phyloP scores from a whole-genome alignment of 2,113 vertebrate species.

The Anser brachyrhynchus region DNA sequence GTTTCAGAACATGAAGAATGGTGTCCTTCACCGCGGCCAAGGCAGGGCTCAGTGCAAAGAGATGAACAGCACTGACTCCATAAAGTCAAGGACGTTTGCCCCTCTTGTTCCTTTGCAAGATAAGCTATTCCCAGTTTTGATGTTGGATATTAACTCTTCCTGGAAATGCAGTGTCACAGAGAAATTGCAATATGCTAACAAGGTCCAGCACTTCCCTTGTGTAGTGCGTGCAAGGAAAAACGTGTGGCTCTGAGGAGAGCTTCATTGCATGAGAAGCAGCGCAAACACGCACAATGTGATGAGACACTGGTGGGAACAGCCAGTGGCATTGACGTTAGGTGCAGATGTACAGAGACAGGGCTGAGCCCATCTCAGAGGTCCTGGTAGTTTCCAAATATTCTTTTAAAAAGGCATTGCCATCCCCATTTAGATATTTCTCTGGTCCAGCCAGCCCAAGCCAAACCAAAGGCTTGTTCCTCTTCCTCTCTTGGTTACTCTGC shows the following conservation, averaged over 20 bases:
- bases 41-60: neutral
- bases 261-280: neutral
- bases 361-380: neutral
- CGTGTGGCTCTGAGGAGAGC: fast-evolving
- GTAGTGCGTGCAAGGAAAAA: neutral
- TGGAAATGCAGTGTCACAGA: fast-evolving
- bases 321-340: neutral
- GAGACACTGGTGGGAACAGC: neutral
- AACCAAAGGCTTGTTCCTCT: neutral
- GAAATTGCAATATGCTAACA: neutral
- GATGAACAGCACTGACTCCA: fast-evolving
- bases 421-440: fast-evolving
- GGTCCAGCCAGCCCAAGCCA: neutral
- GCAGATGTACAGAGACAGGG: neutral
- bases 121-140: neutral
- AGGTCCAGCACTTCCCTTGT: neutral
- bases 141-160: neutral
- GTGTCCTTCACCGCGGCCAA: neutral
- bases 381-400: neutral
- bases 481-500: neutral
- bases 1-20: slow-evolving; percentile 32
- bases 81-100: neutral
- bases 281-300: neutral
- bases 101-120: neutral
- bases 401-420: neutral